Evolutionary conservation across 30 jellyfish, hydroid and myxozoan genomes (phyloP).

Genomic region (Hydra vulgaris): DNA sequence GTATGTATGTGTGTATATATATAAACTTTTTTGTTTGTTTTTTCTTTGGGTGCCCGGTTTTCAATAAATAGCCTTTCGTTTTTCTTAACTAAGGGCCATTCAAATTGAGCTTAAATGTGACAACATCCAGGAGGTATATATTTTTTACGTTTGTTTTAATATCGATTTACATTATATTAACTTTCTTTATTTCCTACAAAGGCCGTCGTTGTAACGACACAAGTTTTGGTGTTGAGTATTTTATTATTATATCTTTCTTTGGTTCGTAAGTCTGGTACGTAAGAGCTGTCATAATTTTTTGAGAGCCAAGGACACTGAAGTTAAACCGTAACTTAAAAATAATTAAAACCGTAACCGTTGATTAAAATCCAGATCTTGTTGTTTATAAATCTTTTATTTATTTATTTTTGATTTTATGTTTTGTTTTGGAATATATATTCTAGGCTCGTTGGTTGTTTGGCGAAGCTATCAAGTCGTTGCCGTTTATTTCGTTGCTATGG

Average conservation of each 20-base stretch:
- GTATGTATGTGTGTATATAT: too few species aligned
- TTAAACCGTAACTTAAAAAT: too few species aligned
- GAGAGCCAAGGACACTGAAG: not conserved
- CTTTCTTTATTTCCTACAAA: not conserved
- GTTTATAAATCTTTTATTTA: too few species aligned
- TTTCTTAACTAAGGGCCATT: constrained; percentile 50
- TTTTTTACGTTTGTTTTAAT: not conserved
- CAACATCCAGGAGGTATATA: constrained; percentile 65
- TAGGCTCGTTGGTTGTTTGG: constrained; percentile 92
- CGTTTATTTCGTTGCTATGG: constrained; percentile 52
- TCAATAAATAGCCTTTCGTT: constrained; percentile 4
- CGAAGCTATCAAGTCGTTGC: constrained; percentile 57
- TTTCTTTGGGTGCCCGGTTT: not conserved
- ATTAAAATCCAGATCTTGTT: too few species aligned
- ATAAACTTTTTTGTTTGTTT: not conserved
- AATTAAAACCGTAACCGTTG: too few species aligned
- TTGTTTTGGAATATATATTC: constrained; percentile 5
- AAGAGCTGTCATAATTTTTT: not conserved
- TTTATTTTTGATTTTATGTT: not conserved
- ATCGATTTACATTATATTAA: not conserved
- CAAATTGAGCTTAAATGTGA: constrained; percentile 53
- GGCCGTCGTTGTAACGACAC: not conserved
- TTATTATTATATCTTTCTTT: too few species aligned
- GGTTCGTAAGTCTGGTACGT: too few species aligned
- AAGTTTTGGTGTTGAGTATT: not conserved